Evolutionary conservation across 64 coral and sea anemone genomes (phyloP).

Genomic region (Porites australiensis): DNA sequence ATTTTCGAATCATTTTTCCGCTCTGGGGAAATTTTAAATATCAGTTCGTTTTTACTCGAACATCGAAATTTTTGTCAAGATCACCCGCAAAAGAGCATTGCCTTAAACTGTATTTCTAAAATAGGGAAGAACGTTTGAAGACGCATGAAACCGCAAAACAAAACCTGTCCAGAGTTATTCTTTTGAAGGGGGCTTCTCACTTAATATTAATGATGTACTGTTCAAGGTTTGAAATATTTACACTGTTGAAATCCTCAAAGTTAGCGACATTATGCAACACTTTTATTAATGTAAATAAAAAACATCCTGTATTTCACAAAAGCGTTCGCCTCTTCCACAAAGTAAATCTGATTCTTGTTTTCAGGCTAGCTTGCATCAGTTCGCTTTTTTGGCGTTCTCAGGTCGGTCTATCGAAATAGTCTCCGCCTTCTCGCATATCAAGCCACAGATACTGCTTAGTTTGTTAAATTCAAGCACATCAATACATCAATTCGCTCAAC

Average conservation of each 20-base stretch:
- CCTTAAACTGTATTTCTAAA: neutral
- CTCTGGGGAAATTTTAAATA: too few species aligned
- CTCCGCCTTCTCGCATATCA: neutral
- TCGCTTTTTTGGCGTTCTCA: neutral
- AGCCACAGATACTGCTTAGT: neutral
- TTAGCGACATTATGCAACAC: neutral
- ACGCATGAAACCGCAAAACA: neutral
- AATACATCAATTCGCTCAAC: neutral
- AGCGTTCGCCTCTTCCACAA: neutral
- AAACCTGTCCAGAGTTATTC: neutral
- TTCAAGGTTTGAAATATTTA: neutral
- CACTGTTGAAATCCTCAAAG: neutral
- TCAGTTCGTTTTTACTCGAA: too few species aligned
- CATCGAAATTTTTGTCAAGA: too few species aligned
- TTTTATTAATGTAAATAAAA: constrained; percentile 27
- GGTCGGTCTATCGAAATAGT: too few species aligned
- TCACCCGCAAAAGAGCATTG: too few species aligned
- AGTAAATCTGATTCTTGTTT: neutral
- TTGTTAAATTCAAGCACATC: neutral
- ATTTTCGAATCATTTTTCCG: too few species aligned
- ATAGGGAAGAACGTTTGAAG: neutral
- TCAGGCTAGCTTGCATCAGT: too few species aligned
- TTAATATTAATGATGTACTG: neutral
- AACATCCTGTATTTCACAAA: neutral
- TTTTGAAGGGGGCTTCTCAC: neutral